Base-by-base conservation (phyloP, 2,888 invertebrate species). In the Lathronympha strigana region DNA sequence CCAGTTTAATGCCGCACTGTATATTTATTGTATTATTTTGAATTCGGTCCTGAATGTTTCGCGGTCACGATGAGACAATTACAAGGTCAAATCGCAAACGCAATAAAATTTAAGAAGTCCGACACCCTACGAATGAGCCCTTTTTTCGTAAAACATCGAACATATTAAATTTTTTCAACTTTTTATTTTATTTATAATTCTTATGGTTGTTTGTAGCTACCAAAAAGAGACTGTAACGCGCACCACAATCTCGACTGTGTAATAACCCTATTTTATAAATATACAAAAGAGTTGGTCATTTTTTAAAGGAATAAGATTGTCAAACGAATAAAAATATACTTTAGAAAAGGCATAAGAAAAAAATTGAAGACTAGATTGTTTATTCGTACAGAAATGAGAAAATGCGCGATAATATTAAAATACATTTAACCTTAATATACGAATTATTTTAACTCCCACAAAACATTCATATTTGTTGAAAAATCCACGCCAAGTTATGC, bases 251-350 rank as follows among this genome's bases (percentile, higher is more conserved):
- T 73, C 75, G 66, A 69, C 77, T 75, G 77, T 81, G 76, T 70
- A 67, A 61, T 67, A 69, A 71, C 73, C 69, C 67, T 75, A 80
- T 78, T 76, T 43, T 81, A 85, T 82, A 84, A 83, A 85, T 83
- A 82, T 87, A 86, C 80, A 86, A 86, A 78, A 83, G 82, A 76
- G 73, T 89, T 88, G 88, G 87, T 87, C 87, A 71, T 78, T 81
- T 83, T 71, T 77, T 75, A 82, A 81, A 79, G 72, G 72, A 81
- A 81, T 74, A 69, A 76, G 74, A 74, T 73, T 73, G 71, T 68
- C 43, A 68, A 75, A 76, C 73, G 72, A 74, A 67, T 70, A 71
- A 76, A 75, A 76, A 80, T 51, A 51, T 51, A 49, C 76, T 50
- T 31, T 17, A 64, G 51, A 61, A 61, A 55, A 58, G 25, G 60